phyloP scores from a whole-genome alignment of 2,113 vertebrate species.

The Dromas ardeola region DNA sequence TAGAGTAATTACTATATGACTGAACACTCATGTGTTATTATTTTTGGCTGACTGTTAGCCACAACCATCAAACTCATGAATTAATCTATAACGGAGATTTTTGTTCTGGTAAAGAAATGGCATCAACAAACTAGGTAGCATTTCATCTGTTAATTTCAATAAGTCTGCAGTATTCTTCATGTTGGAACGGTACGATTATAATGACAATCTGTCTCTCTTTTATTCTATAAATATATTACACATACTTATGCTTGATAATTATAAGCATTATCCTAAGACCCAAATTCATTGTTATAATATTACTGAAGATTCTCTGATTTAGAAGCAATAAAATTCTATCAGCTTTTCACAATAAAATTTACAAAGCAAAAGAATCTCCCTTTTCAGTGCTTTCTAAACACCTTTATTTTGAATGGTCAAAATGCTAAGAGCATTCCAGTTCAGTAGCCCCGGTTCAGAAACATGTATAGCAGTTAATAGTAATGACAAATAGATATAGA shows the following conservation, averaged over 20 bases:
- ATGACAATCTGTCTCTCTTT: not conserved
- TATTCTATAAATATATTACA: not conserved
- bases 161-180: not conserved
- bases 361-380: slow-evolving; percentile 37
- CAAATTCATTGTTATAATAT: not conserved
- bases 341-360: slow-evolving; percentile 56
- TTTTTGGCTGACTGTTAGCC: slow-evolving; percentile 18
- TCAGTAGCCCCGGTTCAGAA: slow-evolving; percentile 48
- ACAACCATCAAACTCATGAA: not conserved
- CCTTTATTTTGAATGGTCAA: slow-evolving; percentile 57
- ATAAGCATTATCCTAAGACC: not conserved
- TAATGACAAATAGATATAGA: slow-evolving; percentile 61
- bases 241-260: not conserved
- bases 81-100: not conserved
- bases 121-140: not conserved
- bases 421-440: slow-evolving; percentile 51
- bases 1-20: not conserved
- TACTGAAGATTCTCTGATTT: slow-evolving; percentile 15
- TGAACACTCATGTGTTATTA: not conserved
- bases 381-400: slow-evolving; percentile 20
- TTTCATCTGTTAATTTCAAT: not conserved
- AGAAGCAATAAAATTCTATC: slow-evolving; percentile 31
- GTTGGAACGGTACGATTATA: not conserved
- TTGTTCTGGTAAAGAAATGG: not conserved
- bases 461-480: slow-evolving; percentile 33